These are phyloP conservation scores for Nemoura dubitans DNA, from an alignment of 2,888 invertebrate genomes.

Conservation along the genomic window DNA sequence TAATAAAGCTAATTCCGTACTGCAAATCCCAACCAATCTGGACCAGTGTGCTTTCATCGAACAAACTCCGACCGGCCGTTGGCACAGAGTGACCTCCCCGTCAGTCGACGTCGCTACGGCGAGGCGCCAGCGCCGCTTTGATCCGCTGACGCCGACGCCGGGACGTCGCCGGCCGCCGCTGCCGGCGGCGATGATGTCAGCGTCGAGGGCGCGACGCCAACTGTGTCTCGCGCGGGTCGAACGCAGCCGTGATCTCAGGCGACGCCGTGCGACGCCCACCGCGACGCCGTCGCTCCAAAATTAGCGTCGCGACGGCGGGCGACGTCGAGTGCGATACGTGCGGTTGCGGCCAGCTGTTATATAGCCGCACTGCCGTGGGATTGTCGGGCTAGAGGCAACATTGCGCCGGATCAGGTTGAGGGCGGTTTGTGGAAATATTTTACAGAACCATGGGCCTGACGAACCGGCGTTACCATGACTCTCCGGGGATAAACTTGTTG, in stretches of 20 bases:
- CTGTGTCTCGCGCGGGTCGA: neutral
- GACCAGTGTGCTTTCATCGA: too few species aligned
- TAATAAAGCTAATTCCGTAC: too few species aligned
- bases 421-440: neutral
- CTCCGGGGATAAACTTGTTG: too few species aligned
- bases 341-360: neutral
- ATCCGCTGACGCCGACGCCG: neutral
- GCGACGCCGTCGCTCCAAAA: neutral
- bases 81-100: too few species aligned
- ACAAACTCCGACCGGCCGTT: too few species aligned
- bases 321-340: neutral
- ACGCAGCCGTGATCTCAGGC: neutral
- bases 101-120: too few species aligned
- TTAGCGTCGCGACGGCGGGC: neutral
- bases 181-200: neutral
- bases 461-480: too few species aligned
- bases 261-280: conserved; percentile 3
- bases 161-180: neutral
- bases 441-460: too few species aligned
- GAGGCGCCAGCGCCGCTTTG: neutral
- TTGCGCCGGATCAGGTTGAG: neutral
- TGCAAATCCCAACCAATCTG: too few species aligned
- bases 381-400: neutral
- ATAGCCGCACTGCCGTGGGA: neutral
- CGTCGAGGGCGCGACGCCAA: neutral